Evolutionary conservation across 30 jellyfish, hydroid and myxozoan genomes (phyloP).

Genomic region (Aurelia coerulea): DNA sequence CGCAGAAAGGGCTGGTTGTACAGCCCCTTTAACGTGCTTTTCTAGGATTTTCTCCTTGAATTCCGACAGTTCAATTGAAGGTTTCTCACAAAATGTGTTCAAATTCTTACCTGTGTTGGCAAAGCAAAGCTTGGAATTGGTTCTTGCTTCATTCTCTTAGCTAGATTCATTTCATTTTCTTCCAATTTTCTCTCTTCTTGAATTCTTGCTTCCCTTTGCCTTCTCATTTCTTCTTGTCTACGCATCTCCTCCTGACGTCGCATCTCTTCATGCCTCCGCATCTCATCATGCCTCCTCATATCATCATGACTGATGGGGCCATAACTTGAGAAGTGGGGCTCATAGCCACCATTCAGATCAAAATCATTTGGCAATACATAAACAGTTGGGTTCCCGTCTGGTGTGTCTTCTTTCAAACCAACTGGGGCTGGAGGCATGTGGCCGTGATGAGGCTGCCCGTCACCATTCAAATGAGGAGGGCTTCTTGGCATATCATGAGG

Average conservation of each 20-base stretch:
- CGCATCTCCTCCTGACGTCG: conserved; percentile 72
- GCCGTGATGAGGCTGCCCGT: conserved; percentile 38
- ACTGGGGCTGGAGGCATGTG: conserved; percentile 45
- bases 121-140: conserved; percentile 66
- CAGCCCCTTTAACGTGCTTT: no score
- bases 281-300: conserved; percentile 59
- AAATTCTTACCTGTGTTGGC: conserved; percentile 73
- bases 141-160: conserved; percentile 63
- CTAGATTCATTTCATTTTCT: conserved; percentile 21
- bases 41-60: no score
- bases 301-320: conserved; percentile 75
- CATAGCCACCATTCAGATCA: conserved; percentile 86
- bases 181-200: conserved; percentile 47
- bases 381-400: conserved; percentile 92
- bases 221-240: conserved; percentile 61
- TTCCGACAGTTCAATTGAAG: no score
- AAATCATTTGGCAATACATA: conserved; percentile 96
- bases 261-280: conserved; percentile 76
- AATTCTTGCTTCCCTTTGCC: conserved; percentile 59
- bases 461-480: conserved; percentile 76
- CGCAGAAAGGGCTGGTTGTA: no score
- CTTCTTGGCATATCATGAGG: conserved; percentile 78
- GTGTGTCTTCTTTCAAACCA: conserved; percentile 60
- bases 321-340: conserved; percentile 69
- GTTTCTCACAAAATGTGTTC: neutral